Percentiles rank a stretch among this genome's conserved stretches.
Conservation (phyloP, 2,113 vertebrate species). For the Datnioides undecimradiatus region DNA sequence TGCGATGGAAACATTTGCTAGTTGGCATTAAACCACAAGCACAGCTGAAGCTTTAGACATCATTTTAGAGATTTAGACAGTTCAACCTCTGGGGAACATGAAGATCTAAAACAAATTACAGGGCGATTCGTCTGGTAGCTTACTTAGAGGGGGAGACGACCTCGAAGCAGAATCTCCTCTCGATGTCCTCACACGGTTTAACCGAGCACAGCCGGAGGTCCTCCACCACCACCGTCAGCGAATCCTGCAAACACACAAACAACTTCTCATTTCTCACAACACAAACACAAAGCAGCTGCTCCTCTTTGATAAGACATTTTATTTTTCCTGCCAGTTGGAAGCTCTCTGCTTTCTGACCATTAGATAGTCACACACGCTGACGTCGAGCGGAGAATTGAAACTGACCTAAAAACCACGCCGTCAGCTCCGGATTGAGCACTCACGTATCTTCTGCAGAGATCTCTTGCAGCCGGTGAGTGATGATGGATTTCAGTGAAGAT, state of each 20-base stretch:
- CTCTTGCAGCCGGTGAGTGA: not conserved
- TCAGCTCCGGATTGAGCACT: not conserved
- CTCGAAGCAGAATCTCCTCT: constrained; percentile 98
- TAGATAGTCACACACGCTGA: not conserved
- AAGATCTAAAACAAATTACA: not conserved
- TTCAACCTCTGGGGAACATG: not conserved
- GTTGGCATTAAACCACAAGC: too few relatives aligned
- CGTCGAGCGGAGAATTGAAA: constrained; percentile 8
- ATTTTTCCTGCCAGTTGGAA: not conserved
- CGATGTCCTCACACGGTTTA: constrained; percentile 96
- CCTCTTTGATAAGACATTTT: not conserved
- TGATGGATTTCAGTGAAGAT: constrained; percentile 34
- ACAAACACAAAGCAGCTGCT: constrained; percentile 9
- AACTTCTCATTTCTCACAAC: not conserved
- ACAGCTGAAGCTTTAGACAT: too few relatives aligned
- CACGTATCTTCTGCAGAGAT: constrained; percentile 6
- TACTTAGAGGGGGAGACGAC: constrained; percentile 97
- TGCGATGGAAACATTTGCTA: not conserved
- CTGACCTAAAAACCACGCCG: constrained; percentile 4
- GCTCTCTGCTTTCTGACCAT: not conserved
- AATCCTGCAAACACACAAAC: constrained; percentile 84
- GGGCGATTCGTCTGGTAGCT: constrained; percentile 55
- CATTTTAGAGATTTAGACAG: too few relatives aligned
- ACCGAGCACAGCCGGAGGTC: constrained; percentile 95
- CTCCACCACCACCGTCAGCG: constrained; percentile 95